Conservation (phyloP, 2,797 vertebrate species). For the Rhinichthys osculus region DNA sequence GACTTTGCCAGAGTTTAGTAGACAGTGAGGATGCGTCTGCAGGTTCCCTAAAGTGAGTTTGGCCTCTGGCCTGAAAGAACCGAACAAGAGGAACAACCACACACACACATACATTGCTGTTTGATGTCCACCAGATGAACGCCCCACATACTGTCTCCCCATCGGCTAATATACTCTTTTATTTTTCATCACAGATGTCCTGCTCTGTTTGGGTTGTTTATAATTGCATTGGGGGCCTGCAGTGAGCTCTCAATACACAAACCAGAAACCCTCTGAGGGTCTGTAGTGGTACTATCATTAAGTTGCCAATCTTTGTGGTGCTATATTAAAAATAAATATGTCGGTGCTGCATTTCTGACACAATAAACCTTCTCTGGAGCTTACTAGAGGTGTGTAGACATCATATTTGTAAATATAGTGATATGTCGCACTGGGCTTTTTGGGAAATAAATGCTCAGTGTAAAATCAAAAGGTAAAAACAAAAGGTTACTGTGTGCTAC, state of each 20-base stretch:
- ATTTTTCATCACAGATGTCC: constrained; percentile 52
- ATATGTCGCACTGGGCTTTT: neutral
- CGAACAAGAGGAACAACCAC: constrained; percentile 17
- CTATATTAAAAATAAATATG: constrained; percentile 42
- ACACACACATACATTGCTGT: constrained; percentile 1
- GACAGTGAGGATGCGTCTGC: constrained; percentile 9
- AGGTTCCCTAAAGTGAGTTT: constrained; percentile 28
- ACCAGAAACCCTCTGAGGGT: constrained; percentile 19
- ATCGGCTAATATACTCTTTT: constrained; percentile 45
- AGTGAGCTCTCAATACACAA: constrained; percentile 34
- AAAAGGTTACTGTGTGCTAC: neutral
- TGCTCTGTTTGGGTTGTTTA: constrained; percentile 45
- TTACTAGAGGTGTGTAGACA: neutral
- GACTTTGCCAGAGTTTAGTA: constrained; percentile 51
- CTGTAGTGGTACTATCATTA: constrained; percentile 46
- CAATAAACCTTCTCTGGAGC: constrained; percentile 10
- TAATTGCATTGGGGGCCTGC: constrained; percentile 56
- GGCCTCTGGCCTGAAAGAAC: constrained; percentile 34
- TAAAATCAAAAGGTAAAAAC: neutral
- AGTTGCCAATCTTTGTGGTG: constrained; percentile 48
- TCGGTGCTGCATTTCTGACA: constrained; percentile 39
- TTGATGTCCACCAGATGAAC: constrained; percentile 43
- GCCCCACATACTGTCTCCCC: constrained; percentile 42
- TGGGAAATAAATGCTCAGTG: neutral
- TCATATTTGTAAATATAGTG: neutral